These are phyloP conservation scores for Cossypha polioptera DNA, from an alignment of 2,797 vertebrate species.

Conservation along the genomic window DNA sequence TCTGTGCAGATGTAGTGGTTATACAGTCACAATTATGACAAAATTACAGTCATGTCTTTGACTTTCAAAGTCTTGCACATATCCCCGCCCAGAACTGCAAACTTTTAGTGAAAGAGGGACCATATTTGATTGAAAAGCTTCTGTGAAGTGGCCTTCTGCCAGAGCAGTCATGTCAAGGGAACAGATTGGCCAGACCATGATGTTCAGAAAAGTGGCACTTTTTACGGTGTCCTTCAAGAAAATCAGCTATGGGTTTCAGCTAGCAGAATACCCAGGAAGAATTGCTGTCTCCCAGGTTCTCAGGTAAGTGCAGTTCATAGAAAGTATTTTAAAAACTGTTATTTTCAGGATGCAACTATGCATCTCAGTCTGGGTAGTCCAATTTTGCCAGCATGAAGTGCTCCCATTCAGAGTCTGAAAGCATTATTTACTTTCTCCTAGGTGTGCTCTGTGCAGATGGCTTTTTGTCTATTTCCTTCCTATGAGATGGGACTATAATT, in stretches of 20 bases:
- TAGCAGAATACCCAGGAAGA: background rate
- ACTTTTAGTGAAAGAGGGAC: background rate
- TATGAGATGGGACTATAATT: background rate
- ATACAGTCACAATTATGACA: accelerated
- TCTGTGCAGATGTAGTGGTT: background rate
- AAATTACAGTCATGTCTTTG: background rate
- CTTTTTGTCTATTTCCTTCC: background rate
- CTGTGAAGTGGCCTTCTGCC: background rate
- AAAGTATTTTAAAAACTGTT: background rate
- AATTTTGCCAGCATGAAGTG: background rate
- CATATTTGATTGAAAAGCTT: background rate
- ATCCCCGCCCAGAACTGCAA: background rate
- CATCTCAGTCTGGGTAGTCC: background rate
- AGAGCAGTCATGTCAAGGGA: background rate
- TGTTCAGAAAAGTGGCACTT: background rate
- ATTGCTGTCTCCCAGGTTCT: background rate
- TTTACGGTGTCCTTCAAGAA: background rate
- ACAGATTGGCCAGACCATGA: background rate
- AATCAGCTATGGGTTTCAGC: background rate
- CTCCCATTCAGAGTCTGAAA: background rate
- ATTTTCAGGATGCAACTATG: background rate
- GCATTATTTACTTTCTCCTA: background rate
- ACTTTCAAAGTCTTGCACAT: background rate
- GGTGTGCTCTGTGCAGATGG: background rate
- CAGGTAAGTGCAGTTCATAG: background rate